Conservation (phyloP, 2,113 vertebrate genomes). For the Erythrolamprus reginae region DNA sequence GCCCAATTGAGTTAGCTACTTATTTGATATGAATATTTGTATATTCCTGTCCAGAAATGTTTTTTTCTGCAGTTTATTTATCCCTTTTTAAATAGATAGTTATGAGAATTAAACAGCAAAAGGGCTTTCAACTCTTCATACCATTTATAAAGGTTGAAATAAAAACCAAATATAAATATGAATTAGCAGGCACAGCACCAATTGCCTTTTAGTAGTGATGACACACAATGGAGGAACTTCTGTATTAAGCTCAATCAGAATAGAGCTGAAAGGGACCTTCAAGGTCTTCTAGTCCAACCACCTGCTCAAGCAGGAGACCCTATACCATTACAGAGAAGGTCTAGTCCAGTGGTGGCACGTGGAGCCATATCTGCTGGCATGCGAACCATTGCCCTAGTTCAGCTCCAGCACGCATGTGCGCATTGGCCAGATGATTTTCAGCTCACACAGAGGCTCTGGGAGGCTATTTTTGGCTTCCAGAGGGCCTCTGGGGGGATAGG, state of each 20-base stretch:
- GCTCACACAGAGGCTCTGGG: too few relatives aligned
- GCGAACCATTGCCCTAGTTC: too few relatives aligned
- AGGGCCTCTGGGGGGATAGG: too few relatives aligned
- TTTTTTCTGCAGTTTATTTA: neutral
- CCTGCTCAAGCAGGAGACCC: too few relatives aligned
- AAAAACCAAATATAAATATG: neutral
- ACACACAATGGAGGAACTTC: neutral
- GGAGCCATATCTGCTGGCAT: too few relatives aligned
- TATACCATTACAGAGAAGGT: too few relatives aligned
- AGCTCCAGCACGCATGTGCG: too few relatives aligned
- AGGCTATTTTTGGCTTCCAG: too few relatives aligned
- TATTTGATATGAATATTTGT: neutral
- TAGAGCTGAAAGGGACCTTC: too few relatives aligned
- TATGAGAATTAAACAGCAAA: neutral
- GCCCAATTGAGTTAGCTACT: neutral
- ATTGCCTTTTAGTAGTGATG: neutral
- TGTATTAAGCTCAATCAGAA: neutral
- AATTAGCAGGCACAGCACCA: neutral
- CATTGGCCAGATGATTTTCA: too few relatives aligned
- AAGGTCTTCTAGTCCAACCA: too few relatives aligned
- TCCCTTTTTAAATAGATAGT: neutral
- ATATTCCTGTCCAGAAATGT: neutral
- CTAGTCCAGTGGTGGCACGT: too few relatives aligned
- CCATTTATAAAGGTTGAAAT: neutral
- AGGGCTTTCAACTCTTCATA: neutral